phyloP scores from a whole-genome alignment of 2,888 invertebrate species.

The Beris chalybata region DNA sequence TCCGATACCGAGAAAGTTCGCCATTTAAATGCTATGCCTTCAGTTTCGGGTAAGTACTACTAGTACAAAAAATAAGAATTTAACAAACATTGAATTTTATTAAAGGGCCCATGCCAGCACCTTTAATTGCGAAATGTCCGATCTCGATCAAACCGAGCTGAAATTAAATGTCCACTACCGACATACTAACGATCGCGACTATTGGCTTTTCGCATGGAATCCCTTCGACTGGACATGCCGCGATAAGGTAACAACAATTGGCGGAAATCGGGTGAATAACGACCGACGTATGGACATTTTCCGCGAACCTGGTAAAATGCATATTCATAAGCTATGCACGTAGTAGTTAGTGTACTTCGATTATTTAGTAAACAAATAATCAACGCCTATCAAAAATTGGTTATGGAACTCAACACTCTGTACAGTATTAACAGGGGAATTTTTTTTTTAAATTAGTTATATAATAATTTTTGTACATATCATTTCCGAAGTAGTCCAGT shows the following conservation, averaged over 20 bases:
- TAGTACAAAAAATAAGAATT: background rate
- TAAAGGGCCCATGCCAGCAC: conserved; percentile 51
- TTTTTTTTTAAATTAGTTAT: conserved; percentile 15
- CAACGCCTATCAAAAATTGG: conserved; percentile 21
- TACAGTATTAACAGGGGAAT: conserved; percentile 29
- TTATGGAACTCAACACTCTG: conserved; percentile 27
- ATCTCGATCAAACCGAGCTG: conserved; percentile 74
- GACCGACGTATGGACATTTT: conserved; percentile 57
- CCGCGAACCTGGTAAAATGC: conserved; percentile 57
- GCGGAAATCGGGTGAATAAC: conserved; percentile 55
- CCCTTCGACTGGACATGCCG: conserved; percentile 73
- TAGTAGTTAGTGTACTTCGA: conserved; percentile 40
- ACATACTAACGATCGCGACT: conserved; percentile 63
- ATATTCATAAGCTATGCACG: conserved; percentile 55
- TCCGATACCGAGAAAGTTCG: conserved; percentile 58
- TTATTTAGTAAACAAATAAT: background rate
- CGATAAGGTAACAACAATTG: conserved; percentile 56
- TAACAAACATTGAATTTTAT: background rate
- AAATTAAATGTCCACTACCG: conserved; percentile 73
- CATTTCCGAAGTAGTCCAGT: background rate
- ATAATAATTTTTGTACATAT: conserved; percentile 9
- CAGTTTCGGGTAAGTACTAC: conserved; percentile 65
- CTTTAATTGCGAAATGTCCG: conserved; percentile 74
- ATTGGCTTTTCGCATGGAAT: conserved; percentile 78
- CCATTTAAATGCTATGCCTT: conserved; percentile 75